Conservation (phyloP, 2,113 vertebrate species). For the Prinia subflava region DNA sequence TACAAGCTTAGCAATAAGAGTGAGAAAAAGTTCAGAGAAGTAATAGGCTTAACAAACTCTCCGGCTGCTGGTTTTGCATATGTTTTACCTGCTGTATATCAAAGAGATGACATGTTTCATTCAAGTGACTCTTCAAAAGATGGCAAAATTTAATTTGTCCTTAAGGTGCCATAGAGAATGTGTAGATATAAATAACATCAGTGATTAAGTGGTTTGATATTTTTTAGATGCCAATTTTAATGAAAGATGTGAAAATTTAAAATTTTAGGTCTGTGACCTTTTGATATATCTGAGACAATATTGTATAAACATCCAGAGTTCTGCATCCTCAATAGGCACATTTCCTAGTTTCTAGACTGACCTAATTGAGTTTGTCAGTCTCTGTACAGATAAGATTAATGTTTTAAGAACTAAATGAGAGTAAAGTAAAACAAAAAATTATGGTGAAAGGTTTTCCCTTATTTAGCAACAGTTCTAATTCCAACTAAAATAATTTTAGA, state of each 20-base stretch:
- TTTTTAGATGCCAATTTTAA: slow-evolving; percentile 14
- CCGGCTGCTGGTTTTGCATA: background rate
- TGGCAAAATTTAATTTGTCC: slow-evolving; percentile 11
- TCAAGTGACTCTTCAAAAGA: slow-evolving; percentile 12
- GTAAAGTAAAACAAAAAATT: slow-evolving; percentile 22
- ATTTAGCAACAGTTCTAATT: background rate
- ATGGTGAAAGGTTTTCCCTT: background rate
- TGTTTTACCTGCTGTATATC: background rate
- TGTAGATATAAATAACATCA: slow-evolving; percentile 28
- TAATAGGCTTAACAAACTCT: background rate
- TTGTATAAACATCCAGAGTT: slow-evolving; percentile 8
- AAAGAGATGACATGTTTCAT: background rate
- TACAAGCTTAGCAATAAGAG: background rate
- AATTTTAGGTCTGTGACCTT: background rate
- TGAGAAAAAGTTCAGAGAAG: background rate
- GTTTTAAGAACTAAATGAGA: background rate
- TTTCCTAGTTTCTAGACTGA: background rate
- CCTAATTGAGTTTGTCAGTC: background rate
- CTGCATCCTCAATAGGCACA: background rate
- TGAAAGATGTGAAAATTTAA: background rate
- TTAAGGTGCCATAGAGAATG: background rate
- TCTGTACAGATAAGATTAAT: background rate
- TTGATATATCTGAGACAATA: background rate
- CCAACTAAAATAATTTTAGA: background rate
- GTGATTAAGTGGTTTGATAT: slow-evolving; percentile 4